Evolutionary conservation across 2,888 invertebrate species (phyloP), one percentile per base, ranked within the genome.

Genomic region (Ormyrus thymus): DNA sequence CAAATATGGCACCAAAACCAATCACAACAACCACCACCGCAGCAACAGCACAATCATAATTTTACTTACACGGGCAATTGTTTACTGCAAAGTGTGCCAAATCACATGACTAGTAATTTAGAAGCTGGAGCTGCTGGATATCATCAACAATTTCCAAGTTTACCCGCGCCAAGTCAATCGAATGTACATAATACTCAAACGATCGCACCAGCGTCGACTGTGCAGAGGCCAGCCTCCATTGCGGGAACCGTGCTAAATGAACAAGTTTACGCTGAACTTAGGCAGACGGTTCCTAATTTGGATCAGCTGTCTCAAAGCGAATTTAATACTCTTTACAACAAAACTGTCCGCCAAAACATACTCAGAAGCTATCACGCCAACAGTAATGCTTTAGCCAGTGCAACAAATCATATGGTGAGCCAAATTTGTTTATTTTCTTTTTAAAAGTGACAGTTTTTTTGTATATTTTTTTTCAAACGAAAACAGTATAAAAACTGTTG

Each of bases 271-370:
- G 90, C 89, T 0, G 89, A 90, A 68, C 82, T 90, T 10, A 89
- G 87, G 51, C 89, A 89, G 76, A 89, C 86, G 0, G 89, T 89
- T 43, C 90, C 90, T 9, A 89, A 90, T 79, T 79, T 90, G 7
- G 89, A 89, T 10, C 88, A 89, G 64, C 76, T 90, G 8, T 90
- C 89, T 0, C 90, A 90, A 61, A 90, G 87, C 74, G 90, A 90
- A 79, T 90, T 90, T 61, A 90, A 90, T 82, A 90, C 90, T 53
- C 85, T 90, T 7, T 90, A 90, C 73, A 90, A 90, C 75, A 90
- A 89, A 80, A 88, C 89, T 59, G 89, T 90, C 10, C 89, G 89
- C 55, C 90, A 90, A 70, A 90, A 86, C 76, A 89, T 89, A 81
- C 84, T 89, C 58, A 86, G 88, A 51, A 89, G 88, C 78, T 88